A percentile compares a stretch with the other conserved stretches of the same genome.
phyloP scores from a whole-genome alignment of 2,797 vertebrate genomes.

The Brotula barbata region DNA sequence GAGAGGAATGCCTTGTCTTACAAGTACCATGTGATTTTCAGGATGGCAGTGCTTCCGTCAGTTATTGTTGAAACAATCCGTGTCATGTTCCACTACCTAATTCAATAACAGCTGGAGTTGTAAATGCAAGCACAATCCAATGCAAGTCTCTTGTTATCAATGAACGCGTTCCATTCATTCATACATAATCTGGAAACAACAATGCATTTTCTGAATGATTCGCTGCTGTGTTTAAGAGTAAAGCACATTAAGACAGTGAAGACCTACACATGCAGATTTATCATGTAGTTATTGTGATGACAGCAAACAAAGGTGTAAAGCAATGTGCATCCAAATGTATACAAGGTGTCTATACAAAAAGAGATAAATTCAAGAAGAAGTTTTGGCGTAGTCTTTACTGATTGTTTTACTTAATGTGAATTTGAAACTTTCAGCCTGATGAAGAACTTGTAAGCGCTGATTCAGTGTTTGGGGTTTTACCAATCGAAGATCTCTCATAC shows the following conservation, averaged over 20 bases:
- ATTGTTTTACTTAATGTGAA: too few relatives aligned
- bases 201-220: constrained; percentile 28
- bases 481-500: too few relatives aligned
- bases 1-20: constrained; percentile 33
- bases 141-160: constrained; percentile 14
- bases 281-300: background rate
- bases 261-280: background rate
- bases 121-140: constrained; percentile 24
- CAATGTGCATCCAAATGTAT: too few relatives aligned
- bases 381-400: too few relatives aligned
- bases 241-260: constrained; percentile 18
- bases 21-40: constrained; percentile 29
- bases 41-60: constrained; percentile 5
- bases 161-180: constrained; percentile 15
- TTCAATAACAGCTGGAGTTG: constrained; percentile 52
- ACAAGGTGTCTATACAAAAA: too few relatives aligned
- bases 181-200: constrained; percentile 18
- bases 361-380: too few relatives aligned
- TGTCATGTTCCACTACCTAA: constrained; percentile 53
- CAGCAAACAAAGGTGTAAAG: constrained; percentile 17
- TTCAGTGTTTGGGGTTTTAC: too few relatives aligned
- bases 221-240: constrained; percentile 17
- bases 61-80: constrained; percentile 51
- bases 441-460: too few relatives aligned
- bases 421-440: too few relatives aligned